Evolutionary conservation across 2,888 invertebrate genomes (phyloP).

Genomic region (Tetrapedia diversipes): DNA sequence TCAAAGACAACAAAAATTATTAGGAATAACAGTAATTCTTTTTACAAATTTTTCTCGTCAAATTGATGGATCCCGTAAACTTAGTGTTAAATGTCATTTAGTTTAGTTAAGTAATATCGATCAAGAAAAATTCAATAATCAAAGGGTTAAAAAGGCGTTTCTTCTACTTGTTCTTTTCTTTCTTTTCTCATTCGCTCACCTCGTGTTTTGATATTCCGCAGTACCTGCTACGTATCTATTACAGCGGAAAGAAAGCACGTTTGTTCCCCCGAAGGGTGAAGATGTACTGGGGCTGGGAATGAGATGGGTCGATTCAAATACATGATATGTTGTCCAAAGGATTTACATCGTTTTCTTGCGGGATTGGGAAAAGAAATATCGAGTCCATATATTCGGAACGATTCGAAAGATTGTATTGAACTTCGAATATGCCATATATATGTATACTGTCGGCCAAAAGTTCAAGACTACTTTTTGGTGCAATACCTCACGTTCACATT

Average conservation of each 20-base stretch:
- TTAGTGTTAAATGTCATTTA: too few relatives aligned
- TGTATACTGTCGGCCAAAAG: too few relatives aligned
- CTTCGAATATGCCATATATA: not conserved
- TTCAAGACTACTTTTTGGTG: too few relatives aligned
- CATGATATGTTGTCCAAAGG: conserved; percentile 80
- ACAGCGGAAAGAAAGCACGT: conserved; percentile 59
- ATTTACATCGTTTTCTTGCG: conserved; percentile 77
- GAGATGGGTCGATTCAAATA: conserved; percentile 65
- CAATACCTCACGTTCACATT: too few relatives aligned
- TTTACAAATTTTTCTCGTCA: too few relatives aligned
- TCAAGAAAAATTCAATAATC: too few relatives aligned
- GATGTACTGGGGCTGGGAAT: conserved; percentile 63
- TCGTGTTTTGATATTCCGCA: not conserved
- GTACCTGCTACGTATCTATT: conserved; percentile 52
- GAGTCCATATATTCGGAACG: conserved; percentile 62
- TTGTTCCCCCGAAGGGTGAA: conserved; percentile 64
- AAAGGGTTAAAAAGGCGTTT: too few relatives aligned
- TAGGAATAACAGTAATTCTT: too few relatives aligned
- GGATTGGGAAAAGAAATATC: conserved; percentile 71
- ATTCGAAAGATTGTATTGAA: conserved; percentile 4
- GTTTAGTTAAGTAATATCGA: too few relatives aligned
- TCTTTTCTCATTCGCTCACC: not conserved
- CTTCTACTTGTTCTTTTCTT: too few relatives aligned
- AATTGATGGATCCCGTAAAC: too few relatives aligned
- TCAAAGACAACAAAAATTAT: too few relatives aligned